These are phyloP conservation scores for Eupeodes corollae DNA, from an alignment of 1,140 invertebrate species.

Conservation along the genomic window DNA sequence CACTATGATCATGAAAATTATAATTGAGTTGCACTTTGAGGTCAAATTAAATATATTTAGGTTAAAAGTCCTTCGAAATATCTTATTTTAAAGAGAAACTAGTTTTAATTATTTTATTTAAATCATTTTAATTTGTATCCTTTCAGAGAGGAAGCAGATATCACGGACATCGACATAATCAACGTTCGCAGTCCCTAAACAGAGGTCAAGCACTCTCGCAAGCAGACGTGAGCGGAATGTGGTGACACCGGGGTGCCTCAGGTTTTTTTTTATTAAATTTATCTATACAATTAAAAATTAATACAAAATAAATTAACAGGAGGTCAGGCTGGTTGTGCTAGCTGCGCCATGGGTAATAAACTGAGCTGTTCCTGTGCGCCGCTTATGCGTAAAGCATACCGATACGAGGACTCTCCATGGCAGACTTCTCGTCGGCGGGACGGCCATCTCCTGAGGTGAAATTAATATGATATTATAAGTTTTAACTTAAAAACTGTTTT, in stretches of 20 bases:
- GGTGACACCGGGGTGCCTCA: slow-evolving; percentile 61
- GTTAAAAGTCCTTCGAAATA: too few species aligned
- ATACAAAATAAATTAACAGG: slow-evolving; percentile 10
- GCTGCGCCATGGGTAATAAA: slow-evolving; percentile 84
- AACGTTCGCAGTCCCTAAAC: slow-evolving; percentile 56
- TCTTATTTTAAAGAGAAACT: too few species aligned
- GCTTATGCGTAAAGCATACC: slow-evolving; percentile 83
- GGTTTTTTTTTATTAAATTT: slow-evolving; percentile 23
- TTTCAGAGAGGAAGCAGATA: slow-evolving; percentile 34
- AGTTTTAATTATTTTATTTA: too few species aligned
- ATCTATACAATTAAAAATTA: neutral
- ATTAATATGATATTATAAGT: neutral
- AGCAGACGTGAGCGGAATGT: slow-evolving; percentile 51
- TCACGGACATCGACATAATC: slow-evolving; percentile 45
- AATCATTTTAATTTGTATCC: neutral
- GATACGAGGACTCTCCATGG: slow-evolving; percentile 88
- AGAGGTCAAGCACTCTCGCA: slow-evolving; percentile 51
- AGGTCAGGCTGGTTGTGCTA: slow-evolving; percentile 32
- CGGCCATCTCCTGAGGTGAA: slow-evolving; percentile 83
- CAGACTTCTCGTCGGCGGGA: slow-evolving; percentile 73
- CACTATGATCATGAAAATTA: too few species aligned
- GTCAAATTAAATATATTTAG: too few species aligned
- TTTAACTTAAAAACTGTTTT: too few species aligned
- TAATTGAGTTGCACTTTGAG: too few species aligned
- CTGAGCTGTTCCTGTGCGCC: slow-evolving; percentile 89